Conservation (phyloP, 2,888 invertebrate genomes). For the Clitarchus hookeri region DNA sequence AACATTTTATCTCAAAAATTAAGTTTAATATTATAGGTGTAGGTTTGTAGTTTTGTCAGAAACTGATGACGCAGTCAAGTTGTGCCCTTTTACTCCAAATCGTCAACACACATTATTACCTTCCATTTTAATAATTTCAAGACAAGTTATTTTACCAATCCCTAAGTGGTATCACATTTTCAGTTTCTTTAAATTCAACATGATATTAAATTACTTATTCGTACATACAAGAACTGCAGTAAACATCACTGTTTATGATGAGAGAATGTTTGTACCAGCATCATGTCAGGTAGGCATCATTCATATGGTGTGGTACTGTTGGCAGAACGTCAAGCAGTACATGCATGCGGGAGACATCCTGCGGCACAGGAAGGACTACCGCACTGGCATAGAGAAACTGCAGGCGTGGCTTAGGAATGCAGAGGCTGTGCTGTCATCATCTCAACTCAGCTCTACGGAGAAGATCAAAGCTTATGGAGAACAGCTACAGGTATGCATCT, state of each 20-base stretch:
- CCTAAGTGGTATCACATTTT: no score
- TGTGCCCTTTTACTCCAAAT: no score
- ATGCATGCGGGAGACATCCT: slow-evolving; percentile 87
- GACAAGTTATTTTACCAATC: no score
- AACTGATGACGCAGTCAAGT: no score
- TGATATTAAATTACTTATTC: no score
- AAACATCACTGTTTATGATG: no score
- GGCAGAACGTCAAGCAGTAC: slow-evolving; percentile 80
- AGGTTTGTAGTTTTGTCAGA: not conserved
- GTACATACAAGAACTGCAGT: no score
- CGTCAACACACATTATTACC: no score
- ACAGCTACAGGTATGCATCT: slow-evolving; percentile 61
- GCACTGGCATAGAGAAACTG: slow-evolving; percentile 72
- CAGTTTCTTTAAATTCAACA: no score
- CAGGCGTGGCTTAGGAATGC: slow-evolving; percentile 81
- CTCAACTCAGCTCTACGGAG: slow-evolving; percentile 75
- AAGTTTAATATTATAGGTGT: not conserved
- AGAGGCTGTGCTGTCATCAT: slow-evolving; percentile 69
- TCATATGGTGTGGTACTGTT: not conserved
- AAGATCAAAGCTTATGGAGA: slow-evolving; percentile 81
- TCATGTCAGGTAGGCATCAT: no score
- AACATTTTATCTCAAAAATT: not conserved
- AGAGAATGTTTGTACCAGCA: no score
- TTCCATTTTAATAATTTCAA: no score
- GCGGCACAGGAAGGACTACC: slow-evolving; percentile 78